These are phyloP conservation scores for Ellobium chinense DNA, from an alignment of 2,888 invertebrate species.

Conservation along the genomic window DNA sequence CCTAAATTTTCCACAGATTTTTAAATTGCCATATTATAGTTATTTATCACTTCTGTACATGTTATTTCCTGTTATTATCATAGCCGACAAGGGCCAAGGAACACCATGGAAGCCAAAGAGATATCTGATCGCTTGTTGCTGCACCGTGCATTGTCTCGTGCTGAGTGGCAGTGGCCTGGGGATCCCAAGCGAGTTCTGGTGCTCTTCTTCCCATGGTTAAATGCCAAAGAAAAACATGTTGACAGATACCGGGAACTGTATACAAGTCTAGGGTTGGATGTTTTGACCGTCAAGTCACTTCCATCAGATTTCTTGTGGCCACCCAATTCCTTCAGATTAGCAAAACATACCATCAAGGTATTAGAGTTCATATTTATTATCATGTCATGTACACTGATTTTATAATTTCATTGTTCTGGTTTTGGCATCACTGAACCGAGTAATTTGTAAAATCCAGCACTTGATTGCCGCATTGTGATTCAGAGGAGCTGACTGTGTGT, in stretches of 20 bases:
- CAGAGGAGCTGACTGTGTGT: too few species aligned
- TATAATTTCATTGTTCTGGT: too few species aligned
- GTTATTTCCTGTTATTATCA: not conserved
- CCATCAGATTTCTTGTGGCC: conserved; percentile 67
- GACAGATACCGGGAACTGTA: conserved; percentile 62
- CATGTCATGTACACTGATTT: too few species aligned
- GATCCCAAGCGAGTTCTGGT: conserved; percentile 51
- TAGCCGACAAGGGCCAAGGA: not conserved
- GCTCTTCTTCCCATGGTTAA: conserved; percentile 66
- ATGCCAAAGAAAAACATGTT: conserved; percentile 55
- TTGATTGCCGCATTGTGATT: too few species aligned
- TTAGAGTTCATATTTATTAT: too few species aligned
- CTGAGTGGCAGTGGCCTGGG: conserved; percentile 20
- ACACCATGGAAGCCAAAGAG: conserved; percentile 12
- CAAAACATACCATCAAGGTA: conserved; percentile 49
- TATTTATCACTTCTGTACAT: too few species aligned
- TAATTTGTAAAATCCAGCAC: too few species aligned
- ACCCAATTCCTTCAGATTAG: conserved; percentile 55
- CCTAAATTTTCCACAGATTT: too few species aligned
- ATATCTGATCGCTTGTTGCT: conserved; percentile 29
- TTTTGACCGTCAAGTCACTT: conserved; percentile 59
- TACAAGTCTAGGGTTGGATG: conserved; percentile 58
- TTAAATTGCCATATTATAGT: too few species aligned
- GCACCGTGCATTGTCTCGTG: conserved; percentile 1
- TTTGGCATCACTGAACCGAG: too few species aligned